Conservation (phyloP, 2,888 invertebrate species). For the Polydrusus cervinus region DNA sequence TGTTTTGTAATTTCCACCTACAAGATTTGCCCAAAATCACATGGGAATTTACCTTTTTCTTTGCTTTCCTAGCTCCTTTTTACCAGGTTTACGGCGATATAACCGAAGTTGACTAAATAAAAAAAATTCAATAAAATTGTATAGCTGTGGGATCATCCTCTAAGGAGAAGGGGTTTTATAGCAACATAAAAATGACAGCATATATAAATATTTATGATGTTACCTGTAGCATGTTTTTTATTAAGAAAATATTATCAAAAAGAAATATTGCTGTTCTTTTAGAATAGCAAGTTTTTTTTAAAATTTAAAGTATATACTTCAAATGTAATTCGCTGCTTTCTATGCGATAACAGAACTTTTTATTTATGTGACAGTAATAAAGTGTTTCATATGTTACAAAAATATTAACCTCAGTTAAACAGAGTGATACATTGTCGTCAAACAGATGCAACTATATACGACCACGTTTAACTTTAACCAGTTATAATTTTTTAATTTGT, state of each 20-base stretch:
- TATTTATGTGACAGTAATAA: no score
- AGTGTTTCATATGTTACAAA: no score
- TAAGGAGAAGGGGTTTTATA: neutral
- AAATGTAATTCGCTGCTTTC: no score
- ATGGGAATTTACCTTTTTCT: conserved; percentile 1
- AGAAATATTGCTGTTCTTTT: no score
- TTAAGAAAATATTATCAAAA: neutral
- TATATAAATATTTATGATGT: conserved; percentile 7
- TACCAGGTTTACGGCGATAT: conserved; percentile 15
- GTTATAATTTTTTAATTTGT: no score
- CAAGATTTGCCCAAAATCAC: conserved; percentile 15
- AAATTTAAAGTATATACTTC: no score
- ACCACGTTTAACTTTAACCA: no score
- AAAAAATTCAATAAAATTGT: conserved; percentile 14
- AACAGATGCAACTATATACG: no score
- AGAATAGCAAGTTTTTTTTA: no score
- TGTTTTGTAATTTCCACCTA: conserved; percentile 22
- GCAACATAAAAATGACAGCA: conserved; percentile 1
- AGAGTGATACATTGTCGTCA: no score
- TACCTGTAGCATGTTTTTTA: neutral
- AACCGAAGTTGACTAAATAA: conserved; percentile 16
- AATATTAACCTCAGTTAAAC: no score
- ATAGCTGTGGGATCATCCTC: neutral
- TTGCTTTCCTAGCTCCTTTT: neutral
- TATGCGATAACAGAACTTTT: no score